phyloP scores from a whole-genome alignment of 2,113 vertebrate genomes.

The Neotragus pygmaeus region DNA sequence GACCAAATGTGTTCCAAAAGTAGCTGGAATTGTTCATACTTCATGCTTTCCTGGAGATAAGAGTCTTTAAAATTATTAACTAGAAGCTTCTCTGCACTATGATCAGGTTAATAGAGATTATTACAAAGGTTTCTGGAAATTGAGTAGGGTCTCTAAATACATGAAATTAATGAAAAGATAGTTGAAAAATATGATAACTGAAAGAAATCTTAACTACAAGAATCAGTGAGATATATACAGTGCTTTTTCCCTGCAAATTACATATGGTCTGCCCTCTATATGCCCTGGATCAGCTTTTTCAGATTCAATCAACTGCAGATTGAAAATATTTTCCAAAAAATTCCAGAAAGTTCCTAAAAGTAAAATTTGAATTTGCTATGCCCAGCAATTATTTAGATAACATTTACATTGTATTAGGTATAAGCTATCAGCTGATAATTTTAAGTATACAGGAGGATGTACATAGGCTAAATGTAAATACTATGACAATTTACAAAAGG shows the following conservation, averaged over 20 bases:
- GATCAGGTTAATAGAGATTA: slow-evolving; percentile 51
- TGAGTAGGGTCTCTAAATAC: slow-evolving; percentile 45
- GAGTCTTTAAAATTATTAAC: slow-evolving; percentile 54
- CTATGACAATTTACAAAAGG: neutral
- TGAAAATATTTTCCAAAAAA: neutral
- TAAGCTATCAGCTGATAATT: neutral
- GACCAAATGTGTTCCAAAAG: neutral
- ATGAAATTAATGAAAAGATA: slow-evolving; percentile 68
- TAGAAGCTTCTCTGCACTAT: slow-evolving; percentile 74
- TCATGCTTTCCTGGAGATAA: neutral
- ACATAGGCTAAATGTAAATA: neutral
- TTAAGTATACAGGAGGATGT: neutral
- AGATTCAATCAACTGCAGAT: neutral
- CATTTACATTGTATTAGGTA: neutral
- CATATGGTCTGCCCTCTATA: neutral
- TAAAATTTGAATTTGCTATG: neutral
- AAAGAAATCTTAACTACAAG: slow-evolving; percentile 64
- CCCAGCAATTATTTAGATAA: neutral
- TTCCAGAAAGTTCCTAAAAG: neutral
- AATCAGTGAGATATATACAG: slow-evolving; percentile 77
- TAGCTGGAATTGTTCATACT: neutral
- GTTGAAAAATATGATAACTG: slow-evolving; percentile 15
- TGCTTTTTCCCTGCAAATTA: slow-evolving; percentile 78
- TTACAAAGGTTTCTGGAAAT: slow-evolving; percentile 48
- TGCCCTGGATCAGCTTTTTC: neutral